phyloP scores from a whole-genome alignment of 2,113 vertebrate genomes.

The Callopanchax toddi region DNA sequence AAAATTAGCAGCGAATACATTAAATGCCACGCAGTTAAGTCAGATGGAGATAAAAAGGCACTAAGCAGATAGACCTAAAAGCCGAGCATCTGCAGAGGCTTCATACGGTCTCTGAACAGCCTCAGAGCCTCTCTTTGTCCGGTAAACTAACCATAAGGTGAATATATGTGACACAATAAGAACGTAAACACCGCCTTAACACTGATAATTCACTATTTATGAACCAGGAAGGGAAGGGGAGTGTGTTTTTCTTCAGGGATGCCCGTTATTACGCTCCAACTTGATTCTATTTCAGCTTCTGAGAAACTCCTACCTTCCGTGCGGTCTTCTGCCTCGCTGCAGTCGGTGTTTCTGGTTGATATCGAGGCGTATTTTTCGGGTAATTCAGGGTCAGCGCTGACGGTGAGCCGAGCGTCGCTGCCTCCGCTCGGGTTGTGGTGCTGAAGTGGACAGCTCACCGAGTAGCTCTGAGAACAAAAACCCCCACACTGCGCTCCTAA shows the following conservation, averaged over 20 bases:
- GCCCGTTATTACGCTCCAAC: conserved; percentile 41
- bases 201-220: conserved; percentile 14
- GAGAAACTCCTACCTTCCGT: conserved; percentile 61
- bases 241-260: conserved; percentile 35
- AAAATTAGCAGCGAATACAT: not conserved
- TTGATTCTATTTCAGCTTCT: conserved; percentile 42
- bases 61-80: conserved; percentile 42
- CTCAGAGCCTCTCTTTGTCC: not conserved
- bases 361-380: not conserved
- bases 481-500: conserved; percentile 11
- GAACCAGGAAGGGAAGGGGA: conserved; percentile 38
- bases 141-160: not conserved
- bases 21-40: conserved; percentile 30
- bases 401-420: conserved; percentile 50
- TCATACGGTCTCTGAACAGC: not conserved
- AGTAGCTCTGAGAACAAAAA: conserved; percentile 58
- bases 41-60: conserved; percentile 18
- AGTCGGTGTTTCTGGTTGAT: conserved; percentile 8
- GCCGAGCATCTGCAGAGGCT: conserved; percentile 63
- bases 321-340: conserved; percentile 5
- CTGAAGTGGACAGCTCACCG: conserved; percentile 82
- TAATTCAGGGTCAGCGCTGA: conserved; percentile 33
- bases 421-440: conserved; percentile 68
- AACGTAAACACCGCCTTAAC: conserved; percentile 34
- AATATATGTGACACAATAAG: not conserved